phyloP scores from a whole-genome alignment of 2,888 invertebrate species.

The Plemyria rubiginata region DNA sequence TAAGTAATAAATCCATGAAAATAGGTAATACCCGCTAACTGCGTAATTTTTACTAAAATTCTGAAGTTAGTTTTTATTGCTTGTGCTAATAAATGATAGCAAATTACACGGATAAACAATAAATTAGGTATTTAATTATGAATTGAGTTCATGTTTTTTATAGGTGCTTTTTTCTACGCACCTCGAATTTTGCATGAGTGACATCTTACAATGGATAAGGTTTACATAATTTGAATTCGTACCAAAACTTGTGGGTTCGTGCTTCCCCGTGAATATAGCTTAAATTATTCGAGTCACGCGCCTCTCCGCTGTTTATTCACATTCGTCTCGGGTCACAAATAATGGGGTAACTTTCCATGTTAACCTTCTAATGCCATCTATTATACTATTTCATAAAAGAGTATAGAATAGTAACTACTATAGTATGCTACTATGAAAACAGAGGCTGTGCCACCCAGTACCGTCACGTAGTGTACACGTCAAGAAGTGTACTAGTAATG shows the following conservation, averaged over 20 bases:
- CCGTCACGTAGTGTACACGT: no score
- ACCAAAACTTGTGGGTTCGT: conserved; percentile 61
- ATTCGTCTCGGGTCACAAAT: conserved; percentile 72
- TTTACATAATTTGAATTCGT: conserved; percentile 61
- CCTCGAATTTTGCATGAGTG: conserved; percentile 16
- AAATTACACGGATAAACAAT: no score
- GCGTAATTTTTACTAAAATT: no score
- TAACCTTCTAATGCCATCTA: conserved; percentile 49
- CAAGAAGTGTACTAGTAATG: no score
- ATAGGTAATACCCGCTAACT: no score
- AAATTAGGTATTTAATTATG: no score
- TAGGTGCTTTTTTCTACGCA: not conserved
- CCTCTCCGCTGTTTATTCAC: conserved; percentile 71
- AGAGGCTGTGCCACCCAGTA: no score
- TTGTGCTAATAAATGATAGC: no score
- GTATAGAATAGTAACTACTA: not conserved
- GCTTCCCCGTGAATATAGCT: conserved; percentile 56
- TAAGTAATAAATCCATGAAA: no score
- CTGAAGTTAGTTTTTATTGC: no score
- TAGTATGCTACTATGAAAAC: no score
- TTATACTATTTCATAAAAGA: conserved; percentile 18
- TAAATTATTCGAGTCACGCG: conserved; percentile 76
- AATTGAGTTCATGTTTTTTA: not conserved
- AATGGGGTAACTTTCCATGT: conserved; percentile 67
- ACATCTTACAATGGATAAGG: conserved; percentile 58